These are phyloP conservation scores for Nemotelus nigrinus DNA, from an alignment of 2,888 invertebrate genomes.

Conservation along the genomic window DNA sequence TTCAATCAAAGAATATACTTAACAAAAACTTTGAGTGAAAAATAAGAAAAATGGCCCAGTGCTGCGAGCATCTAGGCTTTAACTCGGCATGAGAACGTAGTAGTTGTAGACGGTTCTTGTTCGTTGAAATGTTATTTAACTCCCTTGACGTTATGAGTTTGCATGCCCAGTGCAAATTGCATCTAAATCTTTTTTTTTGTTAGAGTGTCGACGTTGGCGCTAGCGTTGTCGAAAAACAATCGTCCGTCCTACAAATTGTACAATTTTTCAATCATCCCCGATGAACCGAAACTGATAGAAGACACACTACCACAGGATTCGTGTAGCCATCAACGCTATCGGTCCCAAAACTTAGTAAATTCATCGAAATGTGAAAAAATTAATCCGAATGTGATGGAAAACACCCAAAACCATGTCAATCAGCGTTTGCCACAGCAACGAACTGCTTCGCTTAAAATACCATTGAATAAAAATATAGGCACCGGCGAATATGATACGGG, in stretches of 20 bases:
- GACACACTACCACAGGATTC: background rate
- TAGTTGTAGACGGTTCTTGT: no score
- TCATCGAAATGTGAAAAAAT: background rate
- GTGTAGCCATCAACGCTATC: constrained; percentile 7
- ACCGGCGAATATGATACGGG: background rate
- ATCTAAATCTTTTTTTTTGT: constrained; percentile 37
- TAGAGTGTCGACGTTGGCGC: constrained; percentile 56
- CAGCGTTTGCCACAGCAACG: background rate
- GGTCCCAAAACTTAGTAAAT: constrained; percentile 26
- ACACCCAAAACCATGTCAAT: background rate
- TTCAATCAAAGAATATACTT: no score
- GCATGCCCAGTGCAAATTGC: no score
- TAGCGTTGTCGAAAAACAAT: constrained; percentile 57
- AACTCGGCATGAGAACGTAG: no score
- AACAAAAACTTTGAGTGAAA: no score
- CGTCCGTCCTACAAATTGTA: constrained; percentile 58
- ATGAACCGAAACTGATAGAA: background rate
- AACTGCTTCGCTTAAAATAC: constrained; percentile 12
- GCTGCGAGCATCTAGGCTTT: no score
- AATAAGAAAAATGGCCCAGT: no score
- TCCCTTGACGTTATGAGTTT: no score
- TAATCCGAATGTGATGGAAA: background rate
- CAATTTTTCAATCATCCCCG: constrained; percentile 22
- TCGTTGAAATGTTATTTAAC: no score
- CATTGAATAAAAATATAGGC: background rate